phyloP scores from a whole-genome alignment of 2,797 vertebrate genomes.

The Cygnus olor region DNA sequence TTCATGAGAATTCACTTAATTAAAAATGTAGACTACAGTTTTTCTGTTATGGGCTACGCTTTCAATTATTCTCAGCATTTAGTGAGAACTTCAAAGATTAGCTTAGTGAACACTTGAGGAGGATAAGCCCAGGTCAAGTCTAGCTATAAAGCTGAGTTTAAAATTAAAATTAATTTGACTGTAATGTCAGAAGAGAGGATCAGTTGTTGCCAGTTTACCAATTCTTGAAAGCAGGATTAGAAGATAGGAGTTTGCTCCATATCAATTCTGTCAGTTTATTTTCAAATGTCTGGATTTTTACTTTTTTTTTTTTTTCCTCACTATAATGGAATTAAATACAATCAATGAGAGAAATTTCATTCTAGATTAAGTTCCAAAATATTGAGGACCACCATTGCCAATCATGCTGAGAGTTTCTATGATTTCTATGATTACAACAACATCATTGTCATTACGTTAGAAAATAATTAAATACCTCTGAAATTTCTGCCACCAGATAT shows the following conservation, averaged over 20 bases:
- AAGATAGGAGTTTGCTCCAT: background rate
- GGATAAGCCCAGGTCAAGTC: background rate
- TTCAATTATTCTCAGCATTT: constrained; percentile 8
- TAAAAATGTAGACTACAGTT: background rate
- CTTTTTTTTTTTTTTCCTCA: background rate
- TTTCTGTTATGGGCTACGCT: background rate
- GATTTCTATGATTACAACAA: background rate
- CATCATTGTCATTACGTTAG: background rate
- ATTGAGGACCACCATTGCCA: background rate
- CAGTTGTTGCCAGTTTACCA: background rate
- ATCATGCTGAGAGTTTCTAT: background rate
- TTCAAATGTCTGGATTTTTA: background rate
- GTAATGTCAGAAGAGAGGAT: background rate
- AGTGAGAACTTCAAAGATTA: background rate
- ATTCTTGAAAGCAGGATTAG: background rate
- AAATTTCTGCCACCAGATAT: background rate
- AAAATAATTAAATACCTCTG: background rate
- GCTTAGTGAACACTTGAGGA: background rate
- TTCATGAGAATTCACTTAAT: background rate
- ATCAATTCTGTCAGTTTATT: background rate
- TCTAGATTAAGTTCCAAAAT: background rate
- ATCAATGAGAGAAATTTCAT: background rate
- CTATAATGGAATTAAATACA: background rate
- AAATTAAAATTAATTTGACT: background rate
- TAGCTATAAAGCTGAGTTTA: background rate